These are phyloP conservation scores for Sebastes elongatus DNA, from an alignment of 2,797 vertebrate genomes.

Conservation along the genomic window DNA sequence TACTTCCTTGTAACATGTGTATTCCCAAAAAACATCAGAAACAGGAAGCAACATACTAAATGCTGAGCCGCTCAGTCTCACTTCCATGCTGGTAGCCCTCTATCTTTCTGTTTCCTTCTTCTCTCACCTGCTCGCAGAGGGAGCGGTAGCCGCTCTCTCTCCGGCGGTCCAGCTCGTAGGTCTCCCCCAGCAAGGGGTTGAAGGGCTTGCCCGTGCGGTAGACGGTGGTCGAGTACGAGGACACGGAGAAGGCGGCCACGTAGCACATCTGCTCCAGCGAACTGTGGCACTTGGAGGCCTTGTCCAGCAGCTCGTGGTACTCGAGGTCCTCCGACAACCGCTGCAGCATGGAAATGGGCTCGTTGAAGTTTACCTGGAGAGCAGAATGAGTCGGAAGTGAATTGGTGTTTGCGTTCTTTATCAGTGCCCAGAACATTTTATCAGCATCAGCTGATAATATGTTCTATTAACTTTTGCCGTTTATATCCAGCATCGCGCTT, in stretches of 20 bases:
- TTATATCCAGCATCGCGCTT: not conserved
- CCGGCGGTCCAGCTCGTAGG: constrained; percentile 92
- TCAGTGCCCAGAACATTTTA: not conserved
- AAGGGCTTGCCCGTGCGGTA: constrained; percentile 97
- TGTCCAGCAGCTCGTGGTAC: constrained; percentile 93
- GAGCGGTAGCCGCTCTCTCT: constrained; percentile 94
- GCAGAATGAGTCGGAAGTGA: not conserved
- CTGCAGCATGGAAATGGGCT: constrained; percentile 97
- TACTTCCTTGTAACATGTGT: too few species aligned
- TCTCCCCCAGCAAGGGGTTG: constrained; percentile 95
- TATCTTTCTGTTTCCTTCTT: too few species aligned
- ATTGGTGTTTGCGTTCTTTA: not conserved
- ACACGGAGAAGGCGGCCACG: constrained; percentile 95
- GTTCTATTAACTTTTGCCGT: not conserved
- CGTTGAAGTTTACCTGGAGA: constrained; percentile 95
- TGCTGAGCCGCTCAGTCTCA: not conserved
- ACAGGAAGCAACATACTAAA: too few species aligned
- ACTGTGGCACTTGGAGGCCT: constrained; percentile 89
- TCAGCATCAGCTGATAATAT: not conserved
- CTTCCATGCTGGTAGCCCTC: not conserved
- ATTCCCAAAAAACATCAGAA: too few species aligned
- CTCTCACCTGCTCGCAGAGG: constrained; percentile 92
- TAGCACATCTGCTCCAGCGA: constrained; percentile 95
- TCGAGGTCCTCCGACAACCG: constrained; percentile 95
- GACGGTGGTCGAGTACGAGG: constrained; percentile 96